Conservation (phyloP, 2,797 vertebrate genomes). For the Hydrophis major region DNA sequence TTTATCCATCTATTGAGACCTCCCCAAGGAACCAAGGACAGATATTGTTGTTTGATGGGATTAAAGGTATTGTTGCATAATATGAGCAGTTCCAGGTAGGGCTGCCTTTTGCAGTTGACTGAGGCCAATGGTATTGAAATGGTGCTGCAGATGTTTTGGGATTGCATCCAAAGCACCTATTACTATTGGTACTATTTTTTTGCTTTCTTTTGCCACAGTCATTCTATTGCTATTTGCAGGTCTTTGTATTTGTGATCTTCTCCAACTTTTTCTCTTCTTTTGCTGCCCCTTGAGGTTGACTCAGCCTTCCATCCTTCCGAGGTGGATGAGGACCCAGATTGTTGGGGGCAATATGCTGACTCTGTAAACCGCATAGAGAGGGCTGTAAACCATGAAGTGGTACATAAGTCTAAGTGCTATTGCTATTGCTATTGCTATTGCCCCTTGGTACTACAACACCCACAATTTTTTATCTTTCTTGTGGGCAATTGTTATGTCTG, state of each 20-base stretch:
- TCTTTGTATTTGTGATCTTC: not conserved
- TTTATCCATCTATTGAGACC: not conserved
- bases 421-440: too few species aligned
- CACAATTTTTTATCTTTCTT: not conserved
- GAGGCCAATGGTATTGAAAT: not conserved
- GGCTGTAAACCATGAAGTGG: too few species aligned
- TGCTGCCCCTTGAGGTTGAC: not conserved
- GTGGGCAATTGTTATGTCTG: not conserved
- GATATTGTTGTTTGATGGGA: not conserved
- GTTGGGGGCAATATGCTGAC: too few species aligned
- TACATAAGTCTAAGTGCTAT: too few species aligned
- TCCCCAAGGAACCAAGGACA: not conserved
- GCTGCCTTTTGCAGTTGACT: not conserved
- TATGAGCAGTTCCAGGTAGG: not conserved
- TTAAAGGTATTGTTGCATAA: not conserved
- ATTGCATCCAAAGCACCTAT: not conserved
- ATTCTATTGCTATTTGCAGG: not conserved
- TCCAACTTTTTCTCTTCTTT: not conserved
- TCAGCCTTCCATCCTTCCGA: too few species aligned
- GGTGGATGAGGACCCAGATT: too few species aligned
- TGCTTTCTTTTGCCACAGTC: not conserved
- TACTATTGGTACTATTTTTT: not conserved
- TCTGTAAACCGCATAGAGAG: too few species aligned
- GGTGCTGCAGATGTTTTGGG: not conserved
- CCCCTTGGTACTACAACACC: not conserved